These are phyloP conservation scores for Rhinichthys osculus DNA, from an alignment of 2,797 vertebrate species.

Conservation along the genomic window DNA sequence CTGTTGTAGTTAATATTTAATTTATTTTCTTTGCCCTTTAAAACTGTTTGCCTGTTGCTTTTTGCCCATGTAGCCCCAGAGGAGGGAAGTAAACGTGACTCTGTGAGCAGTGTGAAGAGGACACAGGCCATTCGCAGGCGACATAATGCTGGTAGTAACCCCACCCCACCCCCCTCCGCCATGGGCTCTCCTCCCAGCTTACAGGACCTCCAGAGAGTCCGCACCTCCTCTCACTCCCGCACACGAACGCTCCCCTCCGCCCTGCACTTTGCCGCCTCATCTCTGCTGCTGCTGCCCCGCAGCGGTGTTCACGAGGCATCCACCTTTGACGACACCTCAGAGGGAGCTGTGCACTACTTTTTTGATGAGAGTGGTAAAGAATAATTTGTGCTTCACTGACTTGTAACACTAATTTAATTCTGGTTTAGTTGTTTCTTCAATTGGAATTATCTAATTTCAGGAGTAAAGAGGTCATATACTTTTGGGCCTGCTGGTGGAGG, in stretches of 20 bases:
- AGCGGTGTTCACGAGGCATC: constrained; percentile 89
- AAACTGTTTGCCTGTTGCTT: background rate
- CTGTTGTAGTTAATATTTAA: background rate
- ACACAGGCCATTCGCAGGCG: constrained; percentile 89
- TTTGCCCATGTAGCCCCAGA: constrained; percentile 68
- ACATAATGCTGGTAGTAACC: constrained; percentile 92
- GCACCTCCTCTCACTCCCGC: constrained; percentile 87
- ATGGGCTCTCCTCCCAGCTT: constrained; percentile 93
- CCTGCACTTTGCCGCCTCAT: constrained; percentile 90
- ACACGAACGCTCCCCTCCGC: constrained; percentile 87
- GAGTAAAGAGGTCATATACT: constrained; percentile 90
- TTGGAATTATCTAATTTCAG: constrained; percentile 68
- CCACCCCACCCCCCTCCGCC: constrained; percentile 88
- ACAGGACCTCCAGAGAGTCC: constrained; percentile 87
- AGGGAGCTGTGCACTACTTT: constrained; percentile 92
- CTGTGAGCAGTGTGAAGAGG: constrained; percentile 85
- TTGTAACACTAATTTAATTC: background rate
- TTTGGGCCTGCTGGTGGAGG: constrained; percentile 89
- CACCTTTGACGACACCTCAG: constrained; percentile 90
- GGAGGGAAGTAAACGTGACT: constrained; percentile 82
- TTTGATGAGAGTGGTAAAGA: constrained; percentile 88
- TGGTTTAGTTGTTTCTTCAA: constrained; percentile 4
- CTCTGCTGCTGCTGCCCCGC: constrained; percentile 85
- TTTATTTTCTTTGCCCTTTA: constrained; percentile 48
- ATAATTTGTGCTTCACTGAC: background rate